Base-by-base conservation (phyloP, 2,888 invertebrate genomes). In the Celastrina argiolus region DNA sequence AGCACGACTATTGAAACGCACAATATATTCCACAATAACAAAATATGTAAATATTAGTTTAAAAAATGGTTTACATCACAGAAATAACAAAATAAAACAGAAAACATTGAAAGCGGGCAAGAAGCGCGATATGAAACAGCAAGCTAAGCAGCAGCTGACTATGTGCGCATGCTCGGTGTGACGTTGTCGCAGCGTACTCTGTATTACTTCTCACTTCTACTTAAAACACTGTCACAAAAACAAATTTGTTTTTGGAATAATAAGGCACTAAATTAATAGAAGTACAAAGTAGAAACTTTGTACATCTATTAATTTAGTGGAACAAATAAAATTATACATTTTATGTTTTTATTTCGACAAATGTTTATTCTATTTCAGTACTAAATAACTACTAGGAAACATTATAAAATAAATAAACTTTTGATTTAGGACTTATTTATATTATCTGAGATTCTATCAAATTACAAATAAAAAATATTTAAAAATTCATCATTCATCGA, bases 61-160 rank as follows among this genome's bases (percentile, higher is more conserved):
- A 81, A 87, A 88, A 87, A 86, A 84, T 80, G 82, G 90, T 85
- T 91, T 90, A 91, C 87, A 86, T 89, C 86, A 92, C 91, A 91
- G 85, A 90, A 92, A 89, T 86, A 92, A 91, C 90, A 84, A 87
- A 92, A 90, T 89, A 90, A 88, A 92, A 91, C 91, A 81, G 87
- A 92, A 92, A 92, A 92, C 92, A 92, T 91, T 87, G 83, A 92
- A 92, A 92, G 92, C 92, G 87, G 88, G 91, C 91, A 91, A 91
- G 87, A 92, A 92, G 92, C 92, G 92, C 92, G 91, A 91, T 91
- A 91, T 93, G 93, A 92, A 93, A 92, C 93, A 92, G 93, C 92
- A 93, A 93, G 93, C 92, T 90, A 93, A 93, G 93, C 93, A 93
- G 93, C 93, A 93, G 93, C 93, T 93, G 93, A 93, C 93, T 93